Base-by-base conservation (phyloP, 2,797 vertebrate species). In the Percopsis omiscomaycus region DNA sequence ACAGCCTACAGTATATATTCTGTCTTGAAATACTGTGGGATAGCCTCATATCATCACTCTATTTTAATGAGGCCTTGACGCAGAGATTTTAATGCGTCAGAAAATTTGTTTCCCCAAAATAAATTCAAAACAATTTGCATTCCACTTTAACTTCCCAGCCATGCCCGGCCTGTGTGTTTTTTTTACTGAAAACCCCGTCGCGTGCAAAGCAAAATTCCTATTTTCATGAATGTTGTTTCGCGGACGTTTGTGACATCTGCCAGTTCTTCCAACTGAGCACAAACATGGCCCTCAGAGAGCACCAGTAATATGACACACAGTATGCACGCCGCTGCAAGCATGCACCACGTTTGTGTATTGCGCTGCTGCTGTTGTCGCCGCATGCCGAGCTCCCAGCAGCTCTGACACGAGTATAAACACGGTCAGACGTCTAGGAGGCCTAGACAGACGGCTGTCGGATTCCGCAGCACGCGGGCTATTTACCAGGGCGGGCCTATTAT, bases 381-480 rank as follows among this genome's bases (percentile, higher is more conserved):
- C 79, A 68, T 14, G 51, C 79, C 62, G 68, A 53, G 74, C 46
- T 45, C 68, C 61, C 66, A 68, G 74, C 69, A 76, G 79, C 50
- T 2, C 59, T 67, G 68, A 77, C 74, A 48, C 5, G 30, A 61
- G 74, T 70, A 66, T 81, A 84, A 84, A 83, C 68, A 77, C 72
- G 61, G 77, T 75, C 86, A 82, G 80, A 83, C 82, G 81, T 89
- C 84, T 87, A 51, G 80, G 78, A 80, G 78, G 79, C 75, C 71
- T 4, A 75, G 83, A 86, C 68, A 44, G 46, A 32, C 14, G 16
- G 51, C 75, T 69, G 76, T 74, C 83, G 86, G 87, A 89, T 88
- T 87, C 86, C 81, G 78, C 85, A 79, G 84, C 62, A 49, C 77
- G 86, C 69, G 84, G 85, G 84, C 83, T 86, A 77, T 84, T 84